A percentile compares a stretch with the other conserved stretches of the same genome.
Conservation (phyloP, 2,113 vertebrate species). For the Probosciger aterrimus region DNA sequence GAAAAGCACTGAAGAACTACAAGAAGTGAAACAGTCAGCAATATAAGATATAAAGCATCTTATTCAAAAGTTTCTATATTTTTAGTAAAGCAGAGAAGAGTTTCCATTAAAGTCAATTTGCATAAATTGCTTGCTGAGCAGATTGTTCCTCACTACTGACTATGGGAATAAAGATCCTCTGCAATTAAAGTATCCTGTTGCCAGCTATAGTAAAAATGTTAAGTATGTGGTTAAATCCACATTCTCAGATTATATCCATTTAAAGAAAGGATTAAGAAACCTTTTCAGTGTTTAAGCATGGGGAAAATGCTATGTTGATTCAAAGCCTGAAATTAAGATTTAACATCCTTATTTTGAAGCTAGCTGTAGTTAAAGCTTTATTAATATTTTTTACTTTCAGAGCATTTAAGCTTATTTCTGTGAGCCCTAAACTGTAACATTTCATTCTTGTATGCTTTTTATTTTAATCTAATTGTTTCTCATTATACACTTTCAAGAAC, state of each 20-base stretch:
- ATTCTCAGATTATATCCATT: not conserved
- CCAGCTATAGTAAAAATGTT: not conserved
- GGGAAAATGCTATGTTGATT: not conserved
- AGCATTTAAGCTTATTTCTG: not conserved
- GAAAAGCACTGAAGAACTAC: not conserved
- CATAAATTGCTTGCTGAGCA: not conserved
- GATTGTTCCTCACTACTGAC: not conserved
- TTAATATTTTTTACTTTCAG: not conserved
- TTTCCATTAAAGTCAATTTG: conserved; percentile 26
- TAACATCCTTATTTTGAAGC: not conserved
- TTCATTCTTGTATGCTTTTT: not conserved
- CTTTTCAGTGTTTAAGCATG: not conserved
- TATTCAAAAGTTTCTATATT: not conserved
- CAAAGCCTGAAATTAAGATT: not conserved
- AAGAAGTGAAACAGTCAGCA: not conserved
- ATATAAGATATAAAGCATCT: not conserved
- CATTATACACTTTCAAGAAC: not conserved
- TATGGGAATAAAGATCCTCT: not conserved
- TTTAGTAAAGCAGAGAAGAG: not conserved
- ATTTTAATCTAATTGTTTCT: not conserved
- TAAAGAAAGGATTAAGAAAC: not conserved
- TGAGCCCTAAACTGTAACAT: not conserved
- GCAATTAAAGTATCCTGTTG: not conserved
- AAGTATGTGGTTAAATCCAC: not conserved
- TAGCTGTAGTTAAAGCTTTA: not conserved